A percentile compares a stretch with the other conserved stretches of the same genome.
Evolutionary conservation across 2,888 invertebrate species (phyloP).

Genomic region (Cantharis rustica): DNA sequence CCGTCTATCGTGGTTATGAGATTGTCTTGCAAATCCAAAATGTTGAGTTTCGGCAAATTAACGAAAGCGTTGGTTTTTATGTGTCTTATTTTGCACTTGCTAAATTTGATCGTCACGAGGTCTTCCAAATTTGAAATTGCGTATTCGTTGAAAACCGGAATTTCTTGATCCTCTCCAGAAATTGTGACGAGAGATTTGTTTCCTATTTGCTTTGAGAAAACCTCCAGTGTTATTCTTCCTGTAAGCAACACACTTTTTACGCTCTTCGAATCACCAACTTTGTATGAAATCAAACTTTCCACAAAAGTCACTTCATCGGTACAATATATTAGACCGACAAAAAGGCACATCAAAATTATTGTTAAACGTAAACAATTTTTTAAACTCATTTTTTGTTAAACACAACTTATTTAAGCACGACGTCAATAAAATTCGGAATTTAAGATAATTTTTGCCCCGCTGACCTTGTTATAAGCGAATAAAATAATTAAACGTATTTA

Average conservation of each 20-base stretch:
- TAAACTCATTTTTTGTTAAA: not conserved
- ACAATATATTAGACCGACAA: not conserved
- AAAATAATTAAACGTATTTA: too few relatives aligned
- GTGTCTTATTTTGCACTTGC: not conserved
- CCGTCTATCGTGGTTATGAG: not conserved
- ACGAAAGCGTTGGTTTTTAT: not conserved
- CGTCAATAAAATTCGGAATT: not conserved
- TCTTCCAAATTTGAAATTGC: conserved; percentile 3
- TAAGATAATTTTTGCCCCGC: not conserved
- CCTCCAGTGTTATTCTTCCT: not conserved
- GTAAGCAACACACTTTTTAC: not conserved
- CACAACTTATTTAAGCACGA: not conserved
- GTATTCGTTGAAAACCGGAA: not conserved
- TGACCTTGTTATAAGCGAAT: not conserved
- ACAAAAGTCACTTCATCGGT: not conserved
- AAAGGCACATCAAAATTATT: not conserved
- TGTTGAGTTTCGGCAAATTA: not conserved
- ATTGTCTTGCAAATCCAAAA: not conserved
- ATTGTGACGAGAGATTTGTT: not conserved
- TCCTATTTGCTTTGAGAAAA: not conserved
- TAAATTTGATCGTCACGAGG: not conserved
- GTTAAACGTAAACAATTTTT: not conserved
- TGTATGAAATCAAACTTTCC: not conserved
- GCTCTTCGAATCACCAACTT: not conserved
- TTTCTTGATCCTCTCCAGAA: not conserved